Evolutionary conservation across 2,113 vertebrate species (phyloP).

Genomic region (Poeciliopsis retropinna): DNA sequence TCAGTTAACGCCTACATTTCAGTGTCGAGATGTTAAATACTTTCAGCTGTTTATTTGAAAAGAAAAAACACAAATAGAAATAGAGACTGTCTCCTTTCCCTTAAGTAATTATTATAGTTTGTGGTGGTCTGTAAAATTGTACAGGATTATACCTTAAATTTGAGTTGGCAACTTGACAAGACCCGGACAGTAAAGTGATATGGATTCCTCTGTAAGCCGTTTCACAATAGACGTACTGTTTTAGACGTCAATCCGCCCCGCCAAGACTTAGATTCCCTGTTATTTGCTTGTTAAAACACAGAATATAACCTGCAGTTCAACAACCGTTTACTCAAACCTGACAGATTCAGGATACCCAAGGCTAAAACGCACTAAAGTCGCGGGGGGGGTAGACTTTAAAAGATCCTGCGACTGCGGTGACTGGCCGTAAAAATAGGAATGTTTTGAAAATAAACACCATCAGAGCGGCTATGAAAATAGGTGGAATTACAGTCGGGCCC

Average conservation of each 20-base stretch:
- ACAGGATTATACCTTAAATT: background rate
- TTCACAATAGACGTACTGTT: slow-evolving; percentile 8
- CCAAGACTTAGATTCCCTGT: slow-evolving; percentile 39
- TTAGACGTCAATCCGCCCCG: slow-evolving; percentile 23
- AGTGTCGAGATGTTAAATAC: background rate
- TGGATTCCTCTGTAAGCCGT: background rate
- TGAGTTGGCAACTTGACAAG: background rate
- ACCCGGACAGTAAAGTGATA: background rate
- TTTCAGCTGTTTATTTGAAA: background rate
- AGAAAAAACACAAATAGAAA: background rate
- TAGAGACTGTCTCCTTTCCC: background rate
- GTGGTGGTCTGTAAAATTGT: background rate
- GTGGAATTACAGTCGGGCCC: slow-evolving; percentile 53
- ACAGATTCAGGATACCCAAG: slow-evolving; percentile 37
- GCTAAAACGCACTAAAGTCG: slow-evolving; percentile 39
- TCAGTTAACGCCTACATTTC: no score
- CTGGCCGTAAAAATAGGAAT: slow-evolving; percentile 88
- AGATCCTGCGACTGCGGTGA: slow-evolving; percentile 82
- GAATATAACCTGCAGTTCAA: slow-evolving; percentile 27
- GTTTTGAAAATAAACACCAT: slow-evolving; percentile 94
- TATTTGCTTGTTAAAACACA: slow-evolving; percentile 40
- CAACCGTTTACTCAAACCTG: slow-evolving; percentile 4
- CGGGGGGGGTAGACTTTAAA: slow-evolving; percentile 73
- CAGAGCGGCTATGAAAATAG: slow-evolving; percentile 74
- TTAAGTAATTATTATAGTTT: background rate